Evolutionary conservation across 2,888 invertebrate genomes (phyloP).

Genomic region (Heliconius charithonia): DNA sequence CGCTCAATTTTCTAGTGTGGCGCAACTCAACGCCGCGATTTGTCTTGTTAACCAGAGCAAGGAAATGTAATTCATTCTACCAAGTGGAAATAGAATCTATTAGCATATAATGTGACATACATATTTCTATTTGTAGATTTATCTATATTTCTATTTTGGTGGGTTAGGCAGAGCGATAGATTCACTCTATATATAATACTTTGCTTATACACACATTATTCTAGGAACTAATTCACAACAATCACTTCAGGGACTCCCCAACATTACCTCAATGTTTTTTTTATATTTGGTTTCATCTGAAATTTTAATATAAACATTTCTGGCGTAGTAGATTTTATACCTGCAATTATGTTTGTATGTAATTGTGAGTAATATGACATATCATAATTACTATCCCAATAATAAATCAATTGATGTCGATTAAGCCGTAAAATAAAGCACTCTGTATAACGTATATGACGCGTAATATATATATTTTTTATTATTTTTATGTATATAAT

Average conservation of each 20-base stretch:
- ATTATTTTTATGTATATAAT: not conserved
- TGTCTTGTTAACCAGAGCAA: not conserved
- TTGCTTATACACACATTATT: not conserved
- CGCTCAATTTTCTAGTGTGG: not conserved
- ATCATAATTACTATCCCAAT: not conserved
- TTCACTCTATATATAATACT: not conserved
- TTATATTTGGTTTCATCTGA: not conserved
- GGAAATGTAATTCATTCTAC: not conserved
- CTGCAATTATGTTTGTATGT: not conserved
- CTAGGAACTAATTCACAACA: not conserved
- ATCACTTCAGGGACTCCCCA: not conserved
- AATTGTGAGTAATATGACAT: not conserved
- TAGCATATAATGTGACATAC: too few relatives aligned
- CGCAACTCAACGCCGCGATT: not conserved
- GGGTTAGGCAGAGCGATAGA: not conserved
- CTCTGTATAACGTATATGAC: not conserved
- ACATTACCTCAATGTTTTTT: not conserved
- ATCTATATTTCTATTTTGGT: not conserved
- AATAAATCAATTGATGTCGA: not conserved
- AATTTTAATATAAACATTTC: not conserved
- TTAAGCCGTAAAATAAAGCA: not conserved
- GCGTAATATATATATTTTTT: not conserved
- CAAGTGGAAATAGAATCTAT: too few relatives aligned
- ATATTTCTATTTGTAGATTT: too few relatives aligned
- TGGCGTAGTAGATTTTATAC: not conserved